Conservation (phyloP, 2,888 invertebrate genomes). For the Lamellibrachia satsuma region DNA sequence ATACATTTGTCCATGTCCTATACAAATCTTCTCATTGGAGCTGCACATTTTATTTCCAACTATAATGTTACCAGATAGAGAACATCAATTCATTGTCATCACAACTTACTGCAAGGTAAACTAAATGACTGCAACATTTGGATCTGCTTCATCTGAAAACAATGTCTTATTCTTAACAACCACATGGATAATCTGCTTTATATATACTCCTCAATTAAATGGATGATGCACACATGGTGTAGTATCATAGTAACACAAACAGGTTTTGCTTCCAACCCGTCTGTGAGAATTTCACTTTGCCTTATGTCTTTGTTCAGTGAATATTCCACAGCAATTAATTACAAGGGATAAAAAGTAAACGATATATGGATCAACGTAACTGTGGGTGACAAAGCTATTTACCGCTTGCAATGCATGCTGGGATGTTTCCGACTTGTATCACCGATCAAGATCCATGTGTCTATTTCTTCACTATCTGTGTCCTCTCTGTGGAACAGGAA, state of each 20-base stretch:
- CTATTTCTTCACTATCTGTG: conserved; percentile 42
- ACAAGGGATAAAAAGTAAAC: background rate
- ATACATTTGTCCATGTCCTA: background rate
- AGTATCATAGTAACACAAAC: background rate
- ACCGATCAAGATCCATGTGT: conserved; percentile 61
- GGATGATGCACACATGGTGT: background rate
- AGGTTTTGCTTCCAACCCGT: background rate
- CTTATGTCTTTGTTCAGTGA: background rate
- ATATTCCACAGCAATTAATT: background rate
- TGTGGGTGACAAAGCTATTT: conserved; percentile 17
- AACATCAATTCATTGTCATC: background rate
- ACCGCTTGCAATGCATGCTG: conserved; percentile 59
- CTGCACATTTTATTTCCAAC: background rate
- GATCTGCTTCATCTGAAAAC: background rate
- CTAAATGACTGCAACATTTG: background rate
- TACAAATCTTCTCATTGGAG: background rate
- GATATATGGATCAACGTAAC: background rate
- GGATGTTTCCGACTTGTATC: conserved; percentile 59
- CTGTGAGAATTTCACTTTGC: background rate
- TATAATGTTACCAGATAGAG: background rate
- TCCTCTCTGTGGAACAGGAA: conserved; percentile 20
- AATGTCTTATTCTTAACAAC: background rate
- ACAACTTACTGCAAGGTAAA: background rate
- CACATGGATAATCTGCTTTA: background rate
- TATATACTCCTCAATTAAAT: background rate